Evolutionary conservation across 2,888 invertebrate genomes (phyloP).

Genomic region (Heteromyza rotundicornis): DNA sequence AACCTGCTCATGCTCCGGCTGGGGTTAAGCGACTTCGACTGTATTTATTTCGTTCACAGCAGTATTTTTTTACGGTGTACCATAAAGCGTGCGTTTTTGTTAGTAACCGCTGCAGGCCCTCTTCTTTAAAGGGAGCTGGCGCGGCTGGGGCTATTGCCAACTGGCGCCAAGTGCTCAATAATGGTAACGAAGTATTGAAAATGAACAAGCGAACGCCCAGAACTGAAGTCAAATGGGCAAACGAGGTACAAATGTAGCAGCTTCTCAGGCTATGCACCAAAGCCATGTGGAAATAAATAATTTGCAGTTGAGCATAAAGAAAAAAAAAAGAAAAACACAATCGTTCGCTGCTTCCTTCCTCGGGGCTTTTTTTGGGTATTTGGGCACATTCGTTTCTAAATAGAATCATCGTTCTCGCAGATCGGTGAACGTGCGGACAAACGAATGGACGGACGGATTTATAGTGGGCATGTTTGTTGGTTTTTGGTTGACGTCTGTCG

Average conservation of each 20-base stretch:
- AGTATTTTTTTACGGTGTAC: too few species aligned
- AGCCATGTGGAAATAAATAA: conserved; percentile 16
- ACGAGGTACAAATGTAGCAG: background rate
- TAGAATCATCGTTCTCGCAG: conserved; percentile 5
- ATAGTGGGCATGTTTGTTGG: conserved; percentile 40
- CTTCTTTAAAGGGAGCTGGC: conserved; percentile 4
- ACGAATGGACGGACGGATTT: conserved; percentile 28
- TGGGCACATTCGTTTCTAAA: conserved; percentile 4
- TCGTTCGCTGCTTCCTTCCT: conserved; percentile 16
- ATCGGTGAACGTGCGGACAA: background rate
- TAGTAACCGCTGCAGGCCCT: conserved; percentile 2
- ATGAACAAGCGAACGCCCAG: conserved; percentile 33
- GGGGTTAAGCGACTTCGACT: background rate
- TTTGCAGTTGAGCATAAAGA: conserved; percentile 16
- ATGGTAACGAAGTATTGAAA: conserved; percentile 60
- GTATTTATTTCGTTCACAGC: too few species aligned
- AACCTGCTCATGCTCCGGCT: too few species aligned
- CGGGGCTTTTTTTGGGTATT: background rate
- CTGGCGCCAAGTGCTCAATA: conserved; percentile 63
- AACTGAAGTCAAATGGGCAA: too few species aligned
- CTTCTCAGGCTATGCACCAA: conserved; percentile 16
- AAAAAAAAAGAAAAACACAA: conserved; percentile 16
- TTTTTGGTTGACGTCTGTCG: conserved; percentile 41
- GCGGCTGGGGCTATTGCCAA: conserved; percentile 47
- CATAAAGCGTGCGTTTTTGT: too few species aligned